Conservation (phyloP, 1,140 invertebrate genomes). For the Cydia splendana region DNA sequence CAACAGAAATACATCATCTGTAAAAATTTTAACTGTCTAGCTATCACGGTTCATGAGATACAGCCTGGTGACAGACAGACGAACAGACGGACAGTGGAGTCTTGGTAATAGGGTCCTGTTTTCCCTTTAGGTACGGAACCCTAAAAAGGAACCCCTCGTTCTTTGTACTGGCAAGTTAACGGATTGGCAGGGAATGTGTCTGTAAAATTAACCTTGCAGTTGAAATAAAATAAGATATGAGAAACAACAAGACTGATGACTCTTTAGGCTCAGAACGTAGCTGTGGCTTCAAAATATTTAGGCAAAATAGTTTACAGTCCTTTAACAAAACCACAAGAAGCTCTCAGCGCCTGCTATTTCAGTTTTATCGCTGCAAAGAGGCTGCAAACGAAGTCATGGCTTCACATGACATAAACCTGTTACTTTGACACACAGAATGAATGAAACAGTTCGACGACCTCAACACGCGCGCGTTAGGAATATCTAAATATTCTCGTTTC, state of each 20-base stretch:
- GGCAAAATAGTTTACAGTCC: slow-evolving; percentile 16
- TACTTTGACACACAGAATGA: slow-evolving; percentile 3
- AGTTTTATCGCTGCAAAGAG: slow-evolving; percentile 10
- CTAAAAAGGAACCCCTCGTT: too few relatives aligned
- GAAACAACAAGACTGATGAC: not conserved
- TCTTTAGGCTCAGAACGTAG: not conserved
- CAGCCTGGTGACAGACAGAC: too few relatives aligned
- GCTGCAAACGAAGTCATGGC: slow-evolving; percentile 24
- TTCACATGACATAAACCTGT: slow-evolving; percentile 11
- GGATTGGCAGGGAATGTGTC: too few relatives aligned
- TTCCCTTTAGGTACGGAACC: too few relatives aligned
- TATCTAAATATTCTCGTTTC: slow-evolving; percentile 1
- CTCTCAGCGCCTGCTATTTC: slow-evolving; percentile 17
- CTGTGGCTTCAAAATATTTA: not conserved
- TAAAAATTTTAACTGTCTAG: too few relatives aligned
- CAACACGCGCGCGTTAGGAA: not conserved
- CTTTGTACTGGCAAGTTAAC: too few relatives aligned
- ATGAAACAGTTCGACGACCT: slow-evolving; percentile 24
- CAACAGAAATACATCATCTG: too few relatives aligned
- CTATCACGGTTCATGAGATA: too few relatives aligned
- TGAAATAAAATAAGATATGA: too few relatives aligned
- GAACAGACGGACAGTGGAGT: too few relatives aligned
- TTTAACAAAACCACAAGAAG: slow-evolving; percentile 26
- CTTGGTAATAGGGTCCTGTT: too few relatives aligned
- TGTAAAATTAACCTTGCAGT: too few relatives aligned